These are phyloP conservation scores for Leucania comma DNA, from an alignment of 2,888 invertebrate genomes.

Conservation along the genomic window DNA sequence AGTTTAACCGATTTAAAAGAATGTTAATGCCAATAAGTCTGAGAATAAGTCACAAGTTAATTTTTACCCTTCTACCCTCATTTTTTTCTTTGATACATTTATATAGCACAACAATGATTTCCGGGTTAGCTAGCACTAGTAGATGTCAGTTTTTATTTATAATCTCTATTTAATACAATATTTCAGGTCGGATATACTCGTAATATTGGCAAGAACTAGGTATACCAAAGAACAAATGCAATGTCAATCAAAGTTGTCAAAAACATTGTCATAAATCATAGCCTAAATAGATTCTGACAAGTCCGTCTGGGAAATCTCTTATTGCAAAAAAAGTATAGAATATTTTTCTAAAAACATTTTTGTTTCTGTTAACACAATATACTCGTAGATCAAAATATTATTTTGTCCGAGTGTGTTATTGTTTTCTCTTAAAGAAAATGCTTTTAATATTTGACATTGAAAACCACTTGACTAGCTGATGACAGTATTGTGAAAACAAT, in stretches of 20 bases:
- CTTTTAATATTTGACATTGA: slow-evolving; percentile 11
- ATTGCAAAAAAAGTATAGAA: not conserved
- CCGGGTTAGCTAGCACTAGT: too few species aligned
- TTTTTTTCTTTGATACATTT: too few species aligned
- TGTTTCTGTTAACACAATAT: not conserved
- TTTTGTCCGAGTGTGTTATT: slow-evolving; percentile 11
- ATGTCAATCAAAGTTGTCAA: not conserved
- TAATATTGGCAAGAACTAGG: not conserved
- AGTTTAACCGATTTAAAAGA: too few species aligned
- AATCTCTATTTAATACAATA: too few species aligned
- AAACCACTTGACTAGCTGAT: not conserved
- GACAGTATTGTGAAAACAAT: not conserved
- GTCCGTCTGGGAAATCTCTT: not conserved
- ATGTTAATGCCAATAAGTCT: too few species aligned
- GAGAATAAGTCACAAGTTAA: too few species aligned
- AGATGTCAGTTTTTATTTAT: too few species aligned
- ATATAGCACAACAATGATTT: too few species aligned
- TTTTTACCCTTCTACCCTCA: too few species aligned
- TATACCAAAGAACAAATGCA: not conserved
- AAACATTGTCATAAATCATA: not conserved
- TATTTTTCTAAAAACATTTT: not conserved
- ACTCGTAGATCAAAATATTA: not conserved
- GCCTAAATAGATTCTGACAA: not conserved
- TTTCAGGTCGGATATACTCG: too few species aligned
- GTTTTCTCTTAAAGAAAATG: not conserved